Base-by-base conservation (phyloP, 1,140 invertebrate genomes). In the Drosophila busckii region DNA sequence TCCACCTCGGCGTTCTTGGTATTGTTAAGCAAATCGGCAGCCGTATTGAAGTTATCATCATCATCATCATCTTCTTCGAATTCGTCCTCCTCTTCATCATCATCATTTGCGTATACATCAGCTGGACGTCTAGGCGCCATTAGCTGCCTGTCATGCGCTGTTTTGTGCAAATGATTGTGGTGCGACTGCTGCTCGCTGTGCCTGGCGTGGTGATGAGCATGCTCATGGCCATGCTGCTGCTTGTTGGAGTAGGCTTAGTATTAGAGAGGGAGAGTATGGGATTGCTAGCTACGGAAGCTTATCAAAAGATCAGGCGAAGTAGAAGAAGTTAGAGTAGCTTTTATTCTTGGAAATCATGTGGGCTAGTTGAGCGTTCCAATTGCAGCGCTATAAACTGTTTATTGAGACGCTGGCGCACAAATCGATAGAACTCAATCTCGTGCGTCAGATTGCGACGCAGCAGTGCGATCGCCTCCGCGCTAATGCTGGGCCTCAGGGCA, bases 361-460 rank as follows among this genome's bases (percentile, higher is more conserved):
- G 61, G 45, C 15, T 46, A 67, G 90, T 89, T 45, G 41, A 12
- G 19, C 61, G 60, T 3, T 80, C 62, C 58, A 70, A 48, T 29
- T 80, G 53, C 1, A 95, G 84, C 0, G 94, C 94, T 42, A 93
- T 88, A 54, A 94, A 90, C 84, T 96, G 95, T 75, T 91, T 90
- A 71, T 96, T 92, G 3, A 97, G 88, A 63, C 95, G 89, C 85
- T 96, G 94, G 69, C 91, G 92, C 76, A 94, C 95, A 86, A 97
- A 97, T 71, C 96, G 92, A 87, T 96, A 97, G 82, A 97, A 96
- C 85, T 97, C 95, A 13, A 96, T 95, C 88, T 97, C 95, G 31
- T 93, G 89, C 0, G 95, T 96, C 82, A 97, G 94, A 85, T 97
- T 96, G 37, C 89, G 90, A 48, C 93, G 89, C 0, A 97, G 93